Evolutionary conservation across 2,888 invertebrate species (phyloP), one percentile per base, ranked within the genome.

Genomic region (Rhogogaster chlorosoma): DNA sequence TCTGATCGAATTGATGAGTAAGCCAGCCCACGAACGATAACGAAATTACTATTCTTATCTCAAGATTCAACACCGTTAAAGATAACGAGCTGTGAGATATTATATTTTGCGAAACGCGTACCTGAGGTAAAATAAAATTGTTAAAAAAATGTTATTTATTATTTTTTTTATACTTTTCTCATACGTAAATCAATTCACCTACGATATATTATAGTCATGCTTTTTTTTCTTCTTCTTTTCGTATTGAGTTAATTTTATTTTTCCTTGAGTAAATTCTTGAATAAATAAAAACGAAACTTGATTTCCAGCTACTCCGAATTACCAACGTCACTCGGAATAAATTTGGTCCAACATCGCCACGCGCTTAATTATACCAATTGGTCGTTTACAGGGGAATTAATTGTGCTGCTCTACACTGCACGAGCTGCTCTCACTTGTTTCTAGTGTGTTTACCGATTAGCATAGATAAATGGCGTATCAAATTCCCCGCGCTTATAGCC

Each of bases 391-490:
- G n/a, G n/a, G 77, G 49, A 53, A 77, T 38, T 77, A 29, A 77
- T 18, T 53, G 29, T n/a, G 18, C 32, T 26, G 42, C 22, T 86
- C 83, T 49, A 29, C 83, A 64, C 86, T 85, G 29, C 83, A 77
- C 78, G 84, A 84, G 73, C 85, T 87, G 67, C 84, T 85, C 57
- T 75, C 85, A 10, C 73, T 73, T 53, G 70, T 71, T 57, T 75
- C 45, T 75, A 38, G 29, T 75, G 29, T 75, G 78, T 57, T 84
- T 42, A 75, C 36, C 26, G 77, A 77, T 77, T 53, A 77, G 77
- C 29, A 18, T 32, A 77, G 18, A 53, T 77, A 77, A 77, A 77
- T 32, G 53, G 42, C n/a, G n/a, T 77, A 77, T 77, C 32, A 77
- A 53, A 26, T 53, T 77, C 9, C 49, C 12, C 10, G 15, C 26